A percentile compares a stretch with the other conserved stretches of the same genome.
Conservation (phyloP, 2,797 vertebrate genomes). For the Scleropages formosus region DNA sequence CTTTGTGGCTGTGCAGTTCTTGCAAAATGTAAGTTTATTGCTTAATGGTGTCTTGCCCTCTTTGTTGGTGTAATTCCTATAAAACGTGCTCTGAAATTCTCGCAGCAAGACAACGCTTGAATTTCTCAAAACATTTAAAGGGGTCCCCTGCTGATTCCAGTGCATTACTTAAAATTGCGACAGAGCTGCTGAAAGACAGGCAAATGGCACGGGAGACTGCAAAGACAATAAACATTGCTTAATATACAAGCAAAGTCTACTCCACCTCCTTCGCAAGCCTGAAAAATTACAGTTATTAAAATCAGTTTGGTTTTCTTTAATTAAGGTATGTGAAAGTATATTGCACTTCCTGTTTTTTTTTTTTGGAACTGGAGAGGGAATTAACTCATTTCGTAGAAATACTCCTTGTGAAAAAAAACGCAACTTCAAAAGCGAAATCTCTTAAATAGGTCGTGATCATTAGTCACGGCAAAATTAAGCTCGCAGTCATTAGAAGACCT, state of each 20-base stretch:
- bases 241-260: background rate
- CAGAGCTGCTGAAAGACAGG: constrained; percentile 7
- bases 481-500: constrained; percentile 6
- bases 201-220: constrained; percentile 2
- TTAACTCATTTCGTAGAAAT: background rate
- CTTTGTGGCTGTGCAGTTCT: background rate
- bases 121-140: constrained; percentile 18
- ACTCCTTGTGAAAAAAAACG: background rate
- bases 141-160: background rate
- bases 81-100: constrained; percentile 12
- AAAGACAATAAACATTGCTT: background rate
- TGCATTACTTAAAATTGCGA: constrained; percentile 18
- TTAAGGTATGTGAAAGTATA: background rate
- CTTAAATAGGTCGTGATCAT: constrained; percentile 2
- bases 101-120: background rate
- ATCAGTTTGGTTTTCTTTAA: background rate
- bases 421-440: constrained; percentile 22
- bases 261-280: background rate
- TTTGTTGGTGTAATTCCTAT: background rate
- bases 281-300: constrained; percentile 1
- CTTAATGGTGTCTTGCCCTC: background rate
- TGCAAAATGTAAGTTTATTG: constrained; percentile 1
- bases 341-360: no score
- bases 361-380: background rate
- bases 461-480: constrained; percentile 16